A percentile compares a stretch with the other conserved stretches of the same genome.
Conservation (phyloP, 2,888 invertebrate genomes). For the Papilio elwesi region DNA sequence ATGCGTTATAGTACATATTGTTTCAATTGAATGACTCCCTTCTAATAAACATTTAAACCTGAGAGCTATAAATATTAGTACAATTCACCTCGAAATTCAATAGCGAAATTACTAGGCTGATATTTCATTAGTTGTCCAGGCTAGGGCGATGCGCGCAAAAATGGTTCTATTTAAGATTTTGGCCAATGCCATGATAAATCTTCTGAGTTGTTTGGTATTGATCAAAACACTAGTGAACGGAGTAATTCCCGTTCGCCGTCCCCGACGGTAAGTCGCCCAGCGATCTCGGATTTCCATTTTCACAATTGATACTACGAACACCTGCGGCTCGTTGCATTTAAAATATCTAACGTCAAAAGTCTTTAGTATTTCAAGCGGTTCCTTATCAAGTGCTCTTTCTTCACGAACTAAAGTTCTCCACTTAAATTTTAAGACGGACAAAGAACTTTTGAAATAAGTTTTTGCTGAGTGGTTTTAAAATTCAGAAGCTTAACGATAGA, state of each 20-base stretch:
- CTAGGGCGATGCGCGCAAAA: no score
- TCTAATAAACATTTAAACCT: no score
- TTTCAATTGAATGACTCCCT: no score
- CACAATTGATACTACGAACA: slow-evolving; percentile 26
- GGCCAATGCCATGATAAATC: background rate
- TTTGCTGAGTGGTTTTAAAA: slow-evolving; percentile 21
- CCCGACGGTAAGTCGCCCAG: background rate
- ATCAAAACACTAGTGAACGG: background rate
- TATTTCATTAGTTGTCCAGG: no score
- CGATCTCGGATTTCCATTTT: slow-evolving; percentile 4
- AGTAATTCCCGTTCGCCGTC: background rate
- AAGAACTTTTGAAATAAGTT: slow-evolving; percentile 20
- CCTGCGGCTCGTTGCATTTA: slow-evolving; percentile 34
- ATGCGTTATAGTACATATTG: no score
- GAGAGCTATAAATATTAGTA: no score
- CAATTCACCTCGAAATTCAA: no score
- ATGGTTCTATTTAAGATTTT: no score
- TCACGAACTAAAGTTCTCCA: slow-evolving; percentile 20
- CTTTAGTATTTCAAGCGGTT: slow-evolving; percentile 27
- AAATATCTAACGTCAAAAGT: slow-evolving; percentile 30
- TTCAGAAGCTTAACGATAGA: background rate
- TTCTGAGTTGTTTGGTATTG: background rate
- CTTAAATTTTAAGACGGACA: slow-evolving; percentile 29
- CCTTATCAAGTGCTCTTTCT: slow-evolving; percentile 32
- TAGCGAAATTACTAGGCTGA: no score